Evolutionary conservation across 2,113 vertebrate genomes (phyloP), one percentile per base, ranked within the genome.

Genomic region (Setophaga kirtlandii): DNA sequence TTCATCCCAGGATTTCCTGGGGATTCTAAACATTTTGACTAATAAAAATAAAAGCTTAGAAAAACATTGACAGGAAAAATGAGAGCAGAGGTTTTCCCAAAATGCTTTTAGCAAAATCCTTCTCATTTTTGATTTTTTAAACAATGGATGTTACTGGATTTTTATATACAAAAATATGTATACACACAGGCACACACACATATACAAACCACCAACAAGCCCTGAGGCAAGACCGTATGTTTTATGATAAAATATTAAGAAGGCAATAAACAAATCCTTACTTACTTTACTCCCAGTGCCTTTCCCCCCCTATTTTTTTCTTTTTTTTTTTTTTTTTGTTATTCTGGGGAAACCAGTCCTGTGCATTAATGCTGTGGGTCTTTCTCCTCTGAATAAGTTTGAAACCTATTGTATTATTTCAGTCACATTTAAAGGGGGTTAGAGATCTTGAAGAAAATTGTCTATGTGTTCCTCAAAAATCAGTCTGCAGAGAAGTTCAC

Each of bases 1-100:
- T 83, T 97, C 97, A 97, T 97, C 95, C 84, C 75, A 91, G 97
- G 97, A 97, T 97, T 97, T 97, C 97, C 97, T 97, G 94, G 56
- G 92, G 96, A 96, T 97, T 97, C 96, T 87, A 94, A 97, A 96
- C 96, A 97, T 95, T 97, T 95, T 92, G 79, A 80, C 84, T 97
- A 96, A 97, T 97, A 97, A 97, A 97, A 97, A 94, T 94, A 96
- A 96, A 96, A 97, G 96, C 95, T 97, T 81, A 96, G 90, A 87
- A 95, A 96, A 97, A 97, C 77, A 35, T 15, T 94, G 95, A 95
- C 93, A 94, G 90, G 96, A 90, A 95, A 96, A 96, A 90, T 21
- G 59, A 97, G 63, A 93, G 92, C 81, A 59, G 80, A 93, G 76
- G 27, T 78, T 94, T 94, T 83, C 86, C 79, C 78, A 59, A 96